These are phyloP conservation scores for Cetoscarus ocellatus DNA, from an alignment of 2,797 vertebrate species.

Conservation along the genomic window DNA sequence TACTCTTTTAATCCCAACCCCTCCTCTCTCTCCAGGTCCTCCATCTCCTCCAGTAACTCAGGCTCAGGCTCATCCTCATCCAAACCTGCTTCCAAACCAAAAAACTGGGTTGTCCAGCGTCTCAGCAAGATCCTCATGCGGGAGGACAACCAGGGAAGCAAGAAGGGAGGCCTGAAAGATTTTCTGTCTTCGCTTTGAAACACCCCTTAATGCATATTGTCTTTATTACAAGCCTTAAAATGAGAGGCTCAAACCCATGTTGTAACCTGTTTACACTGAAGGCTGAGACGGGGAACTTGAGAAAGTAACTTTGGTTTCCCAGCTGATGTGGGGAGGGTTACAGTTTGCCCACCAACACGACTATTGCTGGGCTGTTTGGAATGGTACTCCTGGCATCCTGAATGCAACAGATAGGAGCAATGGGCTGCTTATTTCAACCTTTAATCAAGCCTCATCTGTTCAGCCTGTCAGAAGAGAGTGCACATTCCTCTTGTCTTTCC, in stretches of 20 bases:
- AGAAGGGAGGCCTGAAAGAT: slow-evolving; percentile 89
- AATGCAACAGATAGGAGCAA: slow-evolving; percentile 25
- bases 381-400: slow-evolving; percentile 50
- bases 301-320: slow-evolving; percentile 36
- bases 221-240: slow-evolving; percentile 14
- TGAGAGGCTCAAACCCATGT: slow-evolving; percentile 16
- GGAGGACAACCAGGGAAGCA: slow-evolving; percentile 83
- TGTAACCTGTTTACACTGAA: slow-evolving; percentile 45
- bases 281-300: slow-evolving; percentile 23
- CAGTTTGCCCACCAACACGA: slow-evolving; percentile 39
- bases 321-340: slow-evolving; percentile 28
- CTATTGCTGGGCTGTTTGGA: slow-evolving; percentile 57
- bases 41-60: slow-evolving; percentile 54
- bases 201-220: slow-evolving; percentile 7
- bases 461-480: slow-evolving; percentile 33
- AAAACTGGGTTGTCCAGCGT: slow-evolving; percentile 89
- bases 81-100: slow-evolving; percentile 78
- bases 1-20: background rate
- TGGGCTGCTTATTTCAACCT: slow-evolving; percentile 21
- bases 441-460: slow-evolving; percentile 54
- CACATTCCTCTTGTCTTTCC: slow-evolving; percentile 18
- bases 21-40: slow-evolving; percentile 75
- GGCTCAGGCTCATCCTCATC: slow-evolving; percentile 73
- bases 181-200: slow-evolving; percentile 92
- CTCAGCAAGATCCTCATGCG: slow-evolving; percentile 90